Conservation (phyloP, 2,113 vertebrate genomes). For the Forbesichthys papilliferus region DNA sequence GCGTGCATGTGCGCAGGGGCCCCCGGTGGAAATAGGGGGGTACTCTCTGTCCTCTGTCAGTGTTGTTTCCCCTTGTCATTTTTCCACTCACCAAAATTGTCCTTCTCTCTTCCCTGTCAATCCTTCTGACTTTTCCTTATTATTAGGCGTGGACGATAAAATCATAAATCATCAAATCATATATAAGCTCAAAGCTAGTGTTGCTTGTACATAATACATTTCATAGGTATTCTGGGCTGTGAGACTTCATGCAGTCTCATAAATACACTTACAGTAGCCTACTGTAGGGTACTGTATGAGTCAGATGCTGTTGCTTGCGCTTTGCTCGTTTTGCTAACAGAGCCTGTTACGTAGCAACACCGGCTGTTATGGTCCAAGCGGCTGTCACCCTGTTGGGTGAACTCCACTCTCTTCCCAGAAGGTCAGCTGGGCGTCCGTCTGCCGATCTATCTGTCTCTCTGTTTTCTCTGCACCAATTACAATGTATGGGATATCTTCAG, state of each 20-base stretch:
- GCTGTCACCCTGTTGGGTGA: conserved; percentile 83
- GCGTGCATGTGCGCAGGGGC: not conserved
- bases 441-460: not conserved
- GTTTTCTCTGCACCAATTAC: not conserved
- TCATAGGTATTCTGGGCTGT: not conserved
- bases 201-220: too few species aligned
- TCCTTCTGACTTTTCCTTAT: not conserved
- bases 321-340: conserved; percentile 54
- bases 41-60: not conserved
- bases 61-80: too few species aligned
- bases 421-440: conserved; percentile 65
- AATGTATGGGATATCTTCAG: not conserved
- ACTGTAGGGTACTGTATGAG: too few species aligned
- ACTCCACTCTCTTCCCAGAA: conserved; percentile 76
- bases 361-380: conserved; percentile 86
- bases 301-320: not conserved
- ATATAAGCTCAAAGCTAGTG: too few species aligned
- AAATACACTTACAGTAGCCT: too few species aligned
- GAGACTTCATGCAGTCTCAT: not conserved
- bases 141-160: too few species aligned
- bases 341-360: conserved; percentile 82
- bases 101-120: not conserved
- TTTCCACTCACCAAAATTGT: too few species aligned
- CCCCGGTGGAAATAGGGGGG: too few species aligned
- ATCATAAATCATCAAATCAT: too few species aligned